Conservation (phyloP, 2,797 vertebrate genomes). For the Eulemur coronatus region DNA sequence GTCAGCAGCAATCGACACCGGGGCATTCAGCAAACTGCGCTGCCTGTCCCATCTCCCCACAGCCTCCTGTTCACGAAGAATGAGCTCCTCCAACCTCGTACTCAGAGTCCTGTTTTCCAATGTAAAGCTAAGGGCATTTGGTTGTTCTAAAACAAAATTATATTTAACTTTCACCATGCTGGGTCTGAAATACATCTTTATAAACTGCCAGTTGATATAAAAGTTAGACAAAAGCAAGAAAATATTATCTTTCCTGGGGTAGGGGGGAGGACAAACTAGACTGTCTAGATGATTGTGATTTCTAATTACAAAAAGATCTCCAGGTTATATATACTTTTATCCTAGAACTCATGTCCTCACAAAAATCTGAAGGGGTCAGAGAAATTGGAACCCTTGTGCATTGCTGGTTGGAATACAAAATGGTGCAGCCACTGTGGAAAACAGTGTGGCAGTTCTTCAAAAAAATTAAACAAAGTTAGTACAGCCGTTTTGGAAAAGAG, state of each 20-base stretch:
- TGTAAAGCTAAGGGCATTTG: not conserved
- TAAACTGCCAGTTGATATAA: not conserved
- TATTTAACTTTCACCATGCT: not conserved
- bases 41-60: not conserved
- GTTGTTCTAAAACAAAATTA: not conserved
- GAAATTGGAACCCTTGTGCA: not conserved
- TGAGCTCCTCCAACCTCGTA: no score
- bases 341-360: not conserved
- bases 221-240: not conserved
- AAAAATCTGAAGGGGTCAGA: not conserved
- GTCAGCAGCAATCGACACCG: not conserved
- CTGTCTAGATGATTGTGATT: not conserved
- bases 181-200: not conserved
- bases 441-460: not conserved
- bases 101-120: not conserved
- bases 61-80: not conserved
- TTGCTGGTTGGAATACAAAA: not conserved
- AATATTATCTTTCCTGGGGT: not conserved
- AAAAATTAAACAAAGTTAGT: not conserved
- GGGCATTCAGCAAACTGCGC: not conserved
- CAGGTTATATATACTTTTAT: not conserved
- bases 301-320: not conserved
- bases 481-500: not conserved
- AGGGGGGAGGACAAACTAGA: not conserved
- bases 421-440: not conserved